Evolutionary conservation across 2,797 vertebrate species (phyloP).

Genomic region (Poeciliopsis turneri): DNA sequence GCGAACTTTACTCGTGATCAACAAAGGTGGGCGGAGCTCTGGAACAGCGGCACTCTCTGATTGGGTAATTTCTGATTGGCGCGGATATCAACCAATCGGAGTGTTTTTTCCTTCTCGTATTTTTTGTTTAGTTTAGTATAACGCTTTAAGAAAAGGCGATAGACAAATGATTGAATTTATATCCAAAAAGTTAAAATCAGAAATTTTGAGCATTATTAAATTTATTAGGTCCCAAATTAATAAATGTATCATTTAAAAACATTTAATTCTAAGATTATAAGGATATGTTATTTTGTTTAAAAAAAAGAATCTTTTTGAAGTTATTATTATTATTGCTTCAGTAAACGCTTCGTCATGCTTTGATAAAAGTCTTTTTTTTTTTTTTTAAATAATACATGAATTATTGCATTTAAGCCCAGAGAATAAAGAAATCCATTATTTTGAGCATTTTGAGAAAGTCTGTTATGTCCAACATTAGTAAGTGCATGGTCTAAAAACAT

Average conservation of each 20-base stretch:
- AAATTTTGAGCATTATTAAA: neutral
- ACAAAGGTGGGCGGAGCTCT: slow-evolving; percentile 18
- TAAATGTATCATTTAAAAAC: neutral
- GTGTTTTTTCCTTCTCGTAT: neutral
- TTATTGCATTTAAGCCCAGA: too few species aligned
- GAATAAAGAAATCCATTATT: too few species aligned
- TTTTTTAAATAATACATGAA: too few species aligned
- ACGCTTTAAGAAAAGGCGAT: neutral
- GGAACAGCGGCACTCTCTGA: neutral
- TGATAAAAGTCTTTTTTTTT: too few species aligned
- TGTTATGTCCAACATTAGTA: too few species aligned
- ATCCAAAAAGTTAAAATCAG: neutral
- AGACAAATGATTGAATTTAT: neutral
- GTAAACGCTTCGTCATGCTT: too few species aligned
- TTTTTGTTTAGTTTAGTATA: neutral
- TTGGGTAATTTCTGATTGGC: slow-evolving; percentile 41
- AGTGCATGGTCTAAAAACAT: too few species aligned
- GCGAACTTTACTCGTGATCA: slow-evolving; percentile 67
- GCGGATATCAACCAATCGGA: slow-evolving; percentile 57
- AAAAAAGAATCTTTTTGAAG: neutral
- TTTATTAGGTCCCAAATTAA: neutral
- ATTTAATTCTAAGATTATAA: neutral
- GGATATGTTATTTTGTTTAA: neutral
- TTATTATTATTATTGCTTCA: neutral
- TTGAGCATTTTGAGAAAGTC: too few species aligned